Evolutionary conservation across 2,888 invertebrate genomes (phyloP).

Genomic region (Zelleria hepariella): DNA sequence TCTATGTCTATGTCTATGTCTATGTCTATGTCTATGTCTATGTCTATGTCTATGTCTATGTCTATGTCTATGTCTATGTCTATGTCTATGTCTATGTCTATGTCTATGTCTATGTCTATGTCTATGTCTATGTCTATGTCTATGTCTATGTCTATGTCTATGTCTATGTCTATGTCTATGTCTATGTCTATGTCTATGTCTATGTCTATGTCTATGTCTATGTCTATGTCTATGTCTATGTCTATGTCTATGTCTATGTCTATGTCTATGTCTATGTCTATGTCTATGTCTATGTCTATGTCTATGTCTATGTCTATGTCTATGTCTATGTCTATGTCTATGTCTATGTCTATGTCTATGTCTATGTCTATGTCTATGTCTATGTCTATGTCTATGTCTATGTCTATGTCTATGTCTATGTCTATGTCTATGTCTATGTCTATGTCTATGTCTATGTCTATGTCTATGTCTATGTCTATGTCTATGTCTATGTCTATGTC

Average conservation of each 20-base stretch:
- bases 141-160: background rate
- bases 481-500: background rate
- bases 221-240: slow-evolving; percentile 1
- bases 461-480: slow-evolving; percentile 1
- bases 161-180: background rate
- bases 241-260: background rate
- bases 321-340: background rate
- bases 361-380: background rate
- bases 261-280: background rate
- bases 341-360: slow-evolving; percentile 1
- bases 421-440: background rate
- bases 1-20: background rate
- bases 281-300: slow-evolving; percentile 1
- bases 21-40: background rate
- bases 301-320: background rate
- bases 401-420: slow-evolving; percentile 1
- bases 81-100: background rate
- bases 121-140: background rate
- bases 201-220: background rate
- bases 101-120: background rate
- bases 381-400: background rate
- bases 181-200: background rate
- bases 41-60: slow-evolving; percentile 1
- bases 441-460: background rate
- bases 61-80: background rate